Base-by-base conservation (phyloP, 64 coral and sea anemone species). In the Montipora sp. region DNA sequence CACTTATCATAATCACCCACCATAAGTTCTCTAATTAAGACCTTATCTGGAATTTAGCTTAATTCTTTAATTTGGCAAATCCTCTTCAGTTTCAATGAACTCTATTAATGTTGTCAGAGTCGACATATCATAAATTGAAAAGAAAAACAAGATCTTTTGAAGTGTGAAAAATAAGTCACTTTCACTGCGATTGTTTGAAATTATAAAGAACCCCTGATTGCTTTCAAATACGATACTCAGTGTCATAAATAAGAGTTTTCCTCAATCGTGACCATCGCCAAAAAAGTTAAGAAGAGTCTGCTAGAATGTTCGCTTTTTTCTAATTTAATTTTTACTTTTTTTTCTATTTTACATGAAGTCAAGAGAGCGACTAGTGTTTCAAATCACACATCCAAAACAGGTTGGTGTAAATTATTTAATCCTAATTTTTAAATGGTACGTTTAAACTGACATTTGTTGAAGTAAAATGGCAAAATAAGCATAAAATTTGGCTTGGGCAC, bases 351-450 rank as follows among this genome's bases (percentile, higher is more conserved):
- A 12, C 60, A 8, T 69, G 15, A 49, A 70, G 82, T 84, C 65
- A 68, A 70, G 65, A 84, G 65, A 49, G 63, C 61, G 65, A 49
- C 18, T 21, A 70, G 82, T 50, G 18, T 84, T 50, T 7, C 82
- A 61, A 27, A 70, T 69, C 61, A 71, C 60, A 45, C 82, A 59
- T 66, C 59, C 14, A 23, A 47, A 47, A 66, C 82, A 84, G 82
- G 82, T 84, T 6, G 47, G 61, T 20, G 1, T 84, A 71, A 84
- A 84, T 84, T 70, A 84, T 84, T 84, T 49, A 84, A 15, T 84
- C 3, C 10, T 50, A 47, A 16, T 18, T 83, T 83, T 47, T 3
- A 66, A 68, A 83, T 7, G 46, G 8, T 36, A 6, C 15, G 5
- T 50, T 21, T 16, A 69, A 68, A 16, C 60, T 19, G 7, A 49